phyloP scores from a whole-genome alignment of 1,140 invertebrate species.

The Sitophilus oryzae region DNA sequence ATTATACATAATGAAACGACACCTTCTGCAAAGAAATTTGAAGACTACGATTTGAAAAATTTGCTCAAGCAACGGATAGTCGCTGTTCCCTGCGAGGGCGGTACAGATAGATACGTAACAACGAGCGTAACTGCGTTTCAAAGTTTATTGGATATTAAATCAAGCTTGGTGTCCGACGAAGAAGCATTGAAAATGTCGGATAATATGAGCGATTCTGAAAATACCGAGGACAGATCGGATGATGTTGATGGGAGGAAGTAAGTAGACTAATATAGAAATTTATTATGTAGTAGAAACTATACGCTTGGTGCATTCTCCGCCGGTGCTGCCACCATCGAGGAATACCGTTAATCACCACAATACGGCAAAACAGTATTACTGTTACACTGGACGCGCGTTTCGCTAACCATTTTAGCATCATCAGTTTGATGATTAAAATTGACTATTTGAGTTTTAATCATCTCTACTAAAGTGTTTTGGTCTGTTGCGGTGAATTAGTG shows the following conservation, averaged over 20 bases:
- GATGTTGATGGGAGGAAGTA: not conserved
- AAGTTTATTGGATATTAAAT: conserved; percentile 5
- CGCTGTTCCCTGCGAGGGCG: conserved; percentile 1
- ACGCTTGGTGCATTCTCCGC: no score
- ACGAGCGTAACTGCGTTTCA: not conserved
- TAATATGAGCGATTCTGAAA: conserved; percentile 1
- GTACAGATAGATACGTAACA: not conserved
- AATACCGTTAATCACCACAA: no score
- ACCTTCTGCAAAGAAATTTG: not conserved
- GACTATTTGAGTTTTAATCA: no score
- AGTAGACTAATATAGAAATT: no score
- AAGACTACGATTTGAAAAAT: conserved; percentile 19
- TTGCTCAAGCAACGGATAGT: conserved; percentile 7
- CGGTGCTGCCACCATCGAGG: no score
- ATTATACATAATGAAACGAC: conserved; percentile 6
- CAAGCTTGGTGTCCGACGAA: not conserved
- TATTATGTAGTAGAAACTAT: no score
- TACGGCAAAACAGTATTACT: no score
- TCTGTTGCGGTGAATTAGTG: no score
- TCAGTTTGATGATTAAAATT: no score
- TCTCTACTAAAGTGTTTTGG: no score
- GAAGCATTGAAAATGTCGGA: not conserved
- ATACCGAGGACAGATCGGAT: not conserved
- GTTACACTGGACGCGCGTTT: no score
- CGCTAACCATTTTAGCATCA: no score